phyloP scores from a whole-genome alignment of 1,140 invertebrate species.

The Liolophura sinensis region DNA sequence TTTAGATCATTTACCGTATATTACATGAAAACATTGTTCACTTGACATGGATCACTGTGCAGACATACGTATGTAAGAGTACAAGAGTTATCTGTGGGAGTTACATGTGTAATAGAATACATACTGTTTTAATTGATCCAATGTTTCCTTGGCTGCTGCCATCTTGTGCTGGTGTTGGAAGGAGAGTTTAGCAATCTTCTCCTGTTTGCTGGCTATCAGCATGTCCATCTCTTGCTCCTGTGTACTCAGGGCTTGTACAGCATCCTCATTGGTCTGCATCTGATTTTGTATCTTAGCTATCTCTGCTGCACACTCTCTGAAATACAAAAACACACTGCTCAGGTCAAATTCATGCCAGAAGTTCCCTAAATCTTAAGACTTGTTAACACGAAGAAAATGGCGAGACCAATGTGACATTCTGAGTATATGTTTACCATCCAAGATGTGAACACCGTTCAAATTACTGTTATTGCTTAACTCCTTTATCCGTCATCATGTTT shows the following conservation, averaged over 20 bases:
- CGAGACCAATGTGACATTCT: neutral
- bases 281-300: neutral
- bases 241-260: neutral
- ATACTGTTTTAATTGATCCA: conserved; percentile 1
- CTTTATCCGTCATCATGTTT: too few species aligned
- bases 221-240: neutral
- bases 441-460: too few species aligned
- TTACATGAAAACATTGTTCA: too few species aligned
- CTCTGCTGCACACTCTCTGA: neutral
- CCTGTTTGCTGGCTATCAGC: conserved; percentile 3
- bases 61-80: too few species aligned
- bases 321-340: neutral
- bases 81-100: too few species aligned
- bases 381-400: neutral
- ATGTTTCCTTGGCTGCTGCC: neutral
- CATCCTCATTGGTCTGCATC: neutral
- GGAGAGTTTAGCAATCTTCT: conserved; percentile 2
- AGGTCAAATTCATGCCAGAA: neutral
- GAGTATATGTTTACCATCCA: too few species aligned
- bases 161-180: conserved; percentile 3
- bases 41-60: too few species aligned
- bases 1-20: too few species aligned
- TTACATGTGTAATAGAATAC: neutral
- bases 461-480: too few species aligned
- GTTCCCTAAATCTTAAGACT: neutral